A percentile compares a stretch with the other conserved stretches of the same genome.
Evolutionary conservation across 2,888 invertebrate species (phyloP).

Genomic region (Thera britannica): DNA sequence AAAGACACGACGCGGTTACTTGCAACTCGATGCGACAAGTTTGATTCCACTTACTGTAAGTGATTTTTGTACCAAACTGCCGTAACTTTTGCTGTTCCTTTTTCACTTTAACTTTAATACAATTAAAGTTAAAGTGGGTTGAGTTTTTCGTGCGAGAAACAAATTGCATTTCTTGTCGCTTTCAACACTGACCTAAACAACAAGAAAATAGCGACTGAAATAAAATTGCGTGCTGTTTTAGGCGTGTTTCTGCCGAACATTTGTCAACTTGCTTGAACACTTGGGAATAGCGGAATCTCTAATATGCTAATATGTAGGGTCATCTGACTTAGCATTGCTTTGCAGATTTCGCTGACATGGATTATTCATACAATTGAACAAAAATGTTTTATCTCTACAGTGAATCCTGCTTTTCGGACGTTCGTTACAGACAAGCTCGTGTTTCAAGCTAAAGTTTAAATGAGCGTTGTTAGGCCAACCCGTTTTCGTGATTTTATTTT

Average conservation of each 20-base stretch:
- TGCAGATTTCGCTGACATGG: slow-evolving; percentile 24
- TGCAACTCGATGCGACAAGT: neutral
- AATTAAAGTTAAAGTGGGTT: no score
- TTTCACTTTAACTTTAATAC: no score
- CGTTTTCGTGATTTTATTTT: slow-evolving; percentile 8
- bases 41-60: neutral
- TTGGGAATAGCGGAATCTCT: slow-evolving; percentile 26
- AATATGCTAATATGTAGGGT: slow-evolving; percentile 37
- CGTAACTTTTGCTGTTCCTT: no score
- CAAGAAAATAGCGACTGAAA: neutral
- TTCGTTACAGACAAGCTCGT: slow-evolving; percentile 14
- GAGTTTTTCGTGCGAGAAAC: no score
- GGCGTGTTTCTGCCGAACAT: slow-evolving; percentile 24
- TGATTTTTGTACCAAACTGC: no score
- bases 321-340: slow-evolving; percentile 29
- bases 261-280: slow-evolving; percentile 34
- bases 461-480: slow-evolving; percentile 21
- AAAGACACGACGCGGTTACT: neutral
- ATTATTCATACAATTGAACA: slow-evolving; percentile 33
- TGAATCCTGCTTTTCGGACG: slow-evolving; percentile 19
- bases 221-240: slow-evolving; percentile 32
- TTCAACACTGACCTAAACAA: neutral
- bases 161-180: neutral
- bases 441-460: slow-evolving; percentile 24
- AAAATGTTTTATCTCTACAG: slow-evolving; percentile 26